These are phyloP conservation scores for Notodonta ziczac DNA, from an alignment of 2,888 invertebrate genomes.

Conservation along the genomic window DNA sequence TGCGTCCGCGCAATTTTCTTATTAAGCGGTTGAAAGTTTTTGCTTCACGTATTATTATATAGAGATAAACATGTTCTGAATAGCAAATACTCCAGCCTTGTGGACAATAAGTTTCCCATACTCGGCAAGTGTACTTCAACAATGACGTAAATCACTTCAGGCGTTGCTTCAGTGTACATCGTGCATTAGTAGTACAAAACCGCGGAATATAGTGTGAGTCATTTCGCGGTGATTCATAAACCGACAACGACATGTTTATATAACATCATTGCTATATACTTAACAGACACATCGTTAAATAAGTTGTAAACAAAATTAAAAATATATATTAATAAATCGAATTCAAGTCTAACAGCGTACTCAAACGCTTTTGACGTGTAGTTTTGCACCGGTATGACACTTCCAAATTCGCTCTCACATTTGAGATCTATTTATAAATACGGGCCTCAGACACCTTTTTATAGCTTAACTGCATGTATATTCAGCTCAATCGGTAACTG, in stretches of 20 bases:
- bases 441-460: too few relatives aligned
- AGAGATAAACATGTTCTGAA: background rate
- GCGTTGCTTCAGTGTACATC: conserved; percentile 9
- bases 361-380: too few relatives aligned
- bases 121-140: conserved; percentile 15
- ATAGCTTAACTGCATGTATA: too few relatives aligned
- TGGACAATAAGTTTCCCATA: background rate
- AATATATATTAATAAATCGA: too few relatives aligned
- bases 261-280: conserved; percentile 43
- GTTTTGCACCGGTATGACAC: too few relatives aligned
- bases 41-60: too few relatives aligned
- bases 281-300: background rate
- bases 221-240: conserved; percentile 35
- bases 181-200: conserved; percentile 12
- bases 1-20: too few relatives aligned
- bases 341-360: too few relatives aligned
- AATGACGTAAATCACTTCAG: conserved; percentile 26
- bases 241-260: conserved; percentile 43
- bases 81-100: background rate
- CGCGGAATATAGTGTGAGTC: conserved; percentile 25
- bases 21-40: too few relatives aligned
- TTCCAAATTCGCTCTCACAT: too few relatives aligned
- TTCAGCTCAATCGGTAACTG: too few relatives aligned
- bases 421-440: too few relatives aligned
- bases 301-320: background rate